These are phyloP conservation scores for Porites australiensis DNA, from an alignment of 64 coral and sea anemone genomes.

Conservation along the genomic window DNA sequence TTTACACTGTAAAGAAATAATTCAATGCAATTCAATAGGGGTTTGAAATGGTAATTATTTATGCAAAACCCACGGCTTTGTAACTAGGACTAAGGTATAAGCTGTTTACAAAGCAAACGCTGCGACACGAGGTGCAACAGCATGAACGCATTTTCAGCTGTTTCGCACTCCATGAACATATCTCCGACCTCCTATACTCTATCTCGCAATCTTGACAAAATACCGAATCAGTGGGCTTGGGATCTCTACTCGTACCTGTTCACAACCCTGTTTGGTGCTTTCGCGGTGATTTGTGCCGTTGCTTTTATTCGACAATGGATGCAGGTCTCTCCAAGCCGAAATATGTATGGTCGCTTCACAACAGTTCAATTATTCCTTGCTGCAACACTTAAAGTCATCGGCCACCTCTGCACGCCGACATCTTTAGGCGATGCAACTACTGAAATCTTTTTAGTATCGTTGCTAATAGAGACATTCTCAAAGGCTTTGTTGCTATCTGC, in stretches of 20 bases:
- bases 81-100: too few species aligned
- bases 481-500: neutral
- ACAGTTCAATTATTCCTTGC: conserved; percentile 1
- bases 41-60: too few species aligned
- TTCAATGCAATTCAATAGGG: too few species aligned
- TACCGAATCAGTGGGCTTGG: conserved; percentile 14
- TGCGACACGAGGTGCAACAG: neutral
- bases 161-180: neutral
- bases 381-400: neutral
- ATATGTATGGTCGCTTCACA: conserved; percentile 8
- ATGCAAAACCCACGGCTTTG: too few species aligned
- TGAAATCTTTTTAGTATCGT: neutral
- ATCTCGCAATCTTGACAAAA: neutral
- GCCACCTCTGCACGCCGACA: neutral
- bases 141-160: neutral
- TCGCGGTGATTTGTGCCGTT: neutral
- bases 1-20: too few species aligned
- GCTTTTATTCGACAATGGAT: conserved; percentile 4
- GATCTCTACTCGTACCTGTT: neutral
- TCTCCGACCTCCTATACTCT: too few species aligned
- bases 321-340: neutral
- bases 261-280: neutral
- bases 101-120: too few species aligned
- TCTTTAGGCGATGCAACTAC: neutral
- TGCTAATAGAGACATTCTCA: neutral